phyloP scores from a whole-genome alignment of 2,888 invertebrate genomes.

The Drosophila neotestacea region DNA sequence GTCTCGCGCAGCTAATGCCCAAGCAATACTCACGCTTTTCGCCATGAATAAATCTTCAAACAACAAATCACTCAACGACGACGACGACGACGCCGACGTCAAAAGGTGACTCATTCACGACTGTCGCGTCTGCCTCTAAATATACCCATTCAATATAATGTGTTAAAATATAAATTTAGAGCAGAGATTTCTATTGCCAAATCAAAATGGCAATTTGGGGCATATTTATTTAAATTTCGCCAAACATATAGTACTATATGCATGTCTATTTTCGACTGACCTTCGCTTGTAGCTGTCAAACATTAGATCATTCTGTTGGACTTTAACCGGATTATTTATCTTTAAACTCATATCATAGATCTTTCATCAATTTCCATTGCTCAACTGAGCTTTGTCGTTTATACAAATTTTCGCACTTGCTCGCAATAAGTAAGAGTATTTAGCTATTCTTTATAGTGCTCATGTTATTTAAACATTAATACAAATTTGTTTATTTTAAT shows the following conservation, averaged over 20 bases:
- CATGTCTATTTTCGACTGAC: conserved; percentile 51
- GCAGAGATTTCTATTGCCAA: conserved; percentile 31
- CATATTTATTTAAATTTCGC: conserved; percentile 40
- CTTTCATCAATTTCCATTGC: conserved; percentile 16
- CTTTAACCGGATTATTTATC: neutral
- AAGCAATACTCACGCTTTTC: conserved; percentile 34
- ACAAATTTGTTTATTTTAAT: conserved; percentile 38
- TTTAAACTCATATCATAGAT: conserved; percentile 3
- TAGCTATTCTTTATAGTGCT: conserved; percentile 26
- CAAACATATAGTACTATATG: conserved; percentile 21
- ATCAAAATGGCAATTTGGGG: conserved; percentile 50
- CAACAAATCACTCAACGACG: conserved; percentile 68
- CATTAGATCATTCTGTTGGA: conserved; percentile 18
- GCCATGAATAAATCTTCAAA: conserved; percentile 65
- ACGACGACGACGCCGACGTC: conserved; percentile 39
- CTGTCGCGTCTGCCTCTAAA: conserved; percentile 44
- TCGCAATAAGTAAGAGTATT: conserved; percentile 56
- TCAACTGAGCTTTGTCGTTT: neutral
- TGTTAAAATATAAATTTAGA: conserved; percentile 45
- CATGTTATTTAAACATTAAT: conserved; percentile 54
- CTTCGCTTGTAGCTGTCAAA: conserved; percentile 51
- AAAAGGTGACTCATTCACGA: conserved; percentile 60
- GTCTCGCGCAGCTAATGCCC: conserved; percentile 64
- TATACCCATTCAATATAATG: conserved; percentile 36
- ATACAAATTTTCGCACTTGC: conserved; percentile 50